phyloP scores from a whole-genome alignment of 2,888 invertebrate species.

The Philereme vetulata region DNA sequence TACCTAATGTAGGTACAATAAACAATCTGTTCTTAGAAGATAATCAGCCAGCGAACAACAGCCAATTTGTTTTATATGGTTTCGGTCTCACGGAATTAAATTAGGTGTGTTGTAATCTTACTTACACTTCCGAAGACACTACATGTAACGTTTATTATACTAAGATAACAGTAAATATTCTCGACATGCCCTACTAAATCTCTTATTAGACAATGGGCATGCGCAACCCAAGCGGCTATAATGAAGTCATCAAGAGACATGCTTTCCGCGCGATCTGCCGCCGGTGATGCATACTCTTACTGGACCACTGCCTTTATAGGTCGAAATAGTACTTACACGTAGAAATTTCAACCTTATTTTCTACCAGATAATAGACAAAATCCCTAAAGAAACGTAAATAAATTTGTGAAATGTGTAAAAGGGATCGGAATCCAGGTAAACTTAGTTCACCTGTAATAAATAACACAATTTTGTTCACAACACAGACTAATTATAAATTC shows the following conservation, averaged over 20 bases:
- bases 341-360: constrained; percentile 23
- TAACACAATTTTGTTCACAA: constrained; percentile 9
- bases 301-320: constrained; percentile 60
- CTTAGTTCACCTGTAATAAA: constrained; percentile 1
- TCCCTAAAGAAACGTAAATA: constrained; percentile 3
- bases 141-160: constrained; percentile 7
- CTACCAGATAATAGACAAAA: constrained; percentile 9
- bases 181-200: constrained; percentile 38
- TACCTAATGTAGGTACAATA: constrained; percentile 27
- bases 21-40: constrained; percentile 30
- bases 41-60: constrained; percentile 13
- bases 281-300: constrained; percentile 55
- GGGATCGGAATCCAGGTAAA: not conserved
- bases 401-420: not conserved
- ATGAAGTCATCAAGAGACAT: constrained; percentile 58
- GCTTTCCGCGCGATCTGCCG: constrained; percentile 60
- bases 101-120: constrained; percentile 2
- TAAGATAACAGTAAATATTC: constrained; percentile 20
- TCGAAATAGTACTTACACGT: constrained; percentile 37
- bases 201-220: constrained; percentile 42
- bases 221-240: constrained; percentile 37
- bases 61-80: constrained; percentile 3
- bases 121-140: constrained; percentile 8
- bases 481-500: constrained; percentile 29
- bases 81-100: constrained; percentile 4